phyloP scores from a whole-genome alignment of 1,140 invertebrate species.

The Drosophila simulans region DNA sequence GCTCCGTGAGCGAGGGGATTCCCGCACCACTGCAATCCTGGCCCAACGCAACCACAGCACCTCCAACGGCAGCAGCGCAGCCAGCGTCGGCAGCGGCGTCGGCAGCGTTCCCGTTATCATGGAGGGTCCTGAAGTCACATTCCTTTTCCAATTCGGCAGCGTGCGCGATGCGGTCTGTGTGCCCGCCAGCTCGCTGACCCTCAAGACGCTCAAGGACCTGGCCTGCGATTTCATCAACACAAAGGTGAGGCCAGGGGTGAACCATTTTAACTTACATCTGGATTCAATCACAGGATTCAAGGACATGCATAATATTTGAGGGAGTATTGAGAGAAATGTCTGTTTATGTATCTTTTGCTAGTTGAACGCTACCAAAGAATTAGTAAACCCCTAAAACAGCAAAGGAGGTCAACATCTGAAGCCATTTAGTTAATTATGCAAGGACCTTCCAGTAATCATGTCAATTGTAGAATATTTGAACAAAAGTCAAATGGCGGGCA shows the following conservation, averaged over 20 bases:
- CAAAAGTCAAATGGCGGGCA: constrained; percentile 51
- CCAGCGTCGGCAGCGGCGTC: constrained; percentile 38
- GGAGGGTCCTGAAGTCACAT: constrained; percentile 93
- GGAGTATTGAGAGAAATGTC: background rate
- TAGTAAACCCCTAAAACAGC: background rate
- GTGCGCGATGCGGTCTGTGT: constrained; percentile 94
- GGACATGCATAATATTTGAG: too few species aligned
- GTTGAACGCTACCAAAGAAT: background rate
- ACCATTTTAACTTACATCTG: too few species aligned
- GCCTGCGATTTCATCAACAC: constrained; percentile 97
- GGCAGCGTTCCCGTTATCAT: constrained; percentile 85
- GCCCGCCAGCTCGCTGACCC: constrained; percentile 91
- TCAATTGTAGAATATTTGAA: constrained; percentile 49
- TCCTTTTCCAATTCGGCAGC: constrained; percentile 97
- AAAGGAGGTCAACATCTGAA: constrained; percentile 40
- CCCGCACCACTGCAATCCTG: constrained; percentile 52
- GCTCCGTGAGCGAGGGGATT: constrained; percentile 6
- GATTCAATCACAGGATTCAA: too few species aligned
- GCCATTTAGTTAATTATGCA: constrained; percentile 64
- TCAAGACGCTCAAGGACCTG: constrained; percentile 96
- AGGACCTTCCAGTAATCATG: constrained; percentile 7
- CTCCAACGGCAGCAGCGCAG: constrained; percentile 55
- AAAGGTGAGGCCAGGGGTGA: constrained; percentile 88
- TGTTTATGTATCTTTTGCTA: too few species aligned
- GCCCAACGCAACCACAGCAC: constrained; percentile 63